Evolutionary conservation across 2,888 invertebrate genomes (phyloP).

Genomic region (Heliconius hortense): DNA sequence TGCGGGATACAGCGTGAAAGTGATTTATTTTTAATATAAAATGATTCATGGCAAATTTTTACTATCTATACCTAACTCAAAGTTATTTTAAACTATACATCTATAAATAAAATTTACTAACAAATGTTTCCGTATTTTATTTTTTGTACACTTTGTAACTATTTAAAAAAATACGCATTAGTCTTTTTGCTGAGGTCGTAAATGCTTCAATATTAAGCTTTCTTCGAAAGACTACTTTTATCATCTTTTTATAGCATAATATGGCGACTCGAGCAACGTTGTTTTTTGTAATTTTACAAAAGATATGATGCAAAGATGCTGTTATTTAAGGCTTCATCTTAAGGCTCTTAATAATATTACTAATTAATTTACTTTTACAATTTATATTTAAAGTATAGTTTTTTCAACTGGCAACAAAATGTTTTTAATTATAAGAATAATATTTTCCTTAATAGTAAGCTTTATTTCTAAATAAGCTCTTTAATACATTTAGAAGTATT

Average conservation of each 20-base stretch:
- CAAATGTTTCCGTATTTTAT: too few species aligned
- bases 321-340: neutral
- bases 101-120: too few species aligned
- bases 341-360: neutral
- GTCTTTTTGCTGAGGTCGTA: neutral
- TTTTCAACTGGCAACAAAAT: neutral
- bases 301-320: neutral
- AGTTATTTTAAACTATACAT: too few species aligned
- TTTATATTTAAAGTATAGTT: neutral
- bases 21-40: too few species aligned
- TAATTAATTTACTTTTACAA: too few species aligned
- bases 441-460: neutral
- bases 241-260: neutral
- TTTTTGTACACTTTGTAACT: too few species aligned
- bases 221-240: neutral
- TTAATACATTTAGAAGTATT: neutral
- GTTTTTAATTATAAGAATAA: too few species aligned
- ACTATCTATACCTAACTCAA: too few species aligned
- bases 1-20: too few species aligned
- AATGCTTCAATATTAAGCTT: constrained; percentile 1
- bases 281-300: neutral
- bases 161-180: neutral
- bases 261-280: neutral
- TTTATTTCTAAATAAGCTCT: neutral
- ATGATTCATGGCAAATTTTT: too few species aligned